Percentiles rank a stretch among this genome's conserved stretches.
Evolutionary conservation across 1,140 invertebrate species (phyloP).

Genomic region (Camponotus floridanus): DNA sequence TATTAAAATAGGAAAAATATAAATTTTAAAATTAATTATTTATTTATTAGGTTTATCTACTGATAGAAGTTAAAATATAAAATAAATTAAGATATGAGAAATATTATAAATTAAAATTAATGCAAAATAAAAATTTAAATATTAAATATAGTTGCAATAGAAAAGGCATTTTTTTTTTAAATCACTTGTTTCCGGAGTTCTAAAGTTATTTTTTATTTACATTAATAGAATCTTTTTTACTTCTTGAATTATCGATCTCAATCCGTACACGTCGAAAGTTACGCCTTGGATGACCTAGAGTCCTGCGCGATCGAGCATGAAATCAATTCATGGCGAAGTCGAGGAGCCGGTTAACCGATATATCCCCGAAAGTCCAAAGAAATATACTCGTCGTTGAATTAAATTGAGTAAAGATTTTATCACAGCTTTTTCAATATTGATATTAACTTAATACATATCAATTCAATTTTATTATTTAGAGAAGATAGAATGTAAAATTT

Average conservation of each 20-base stretch:
- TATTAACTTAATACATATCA: not conserved
- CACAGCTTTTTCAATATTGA: not conserved
- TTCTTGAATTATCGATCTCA: not conserved
- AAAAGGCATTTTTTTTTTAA: not conserved
- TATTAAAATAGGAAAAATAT: not conserved
- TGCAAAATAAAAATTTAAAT: not conserved
- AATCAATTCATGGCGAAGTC: constrained; percentile 72
- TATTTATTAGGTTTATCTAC: not conserved
- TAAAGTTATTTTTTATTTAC: not conserved
- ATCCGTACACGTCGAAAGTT: constrained; percentile 61
- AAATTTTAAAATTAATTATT: not conserved
- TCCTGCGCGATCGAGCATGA: constrained; percentile 74
- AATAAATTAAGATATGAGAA: not conserved
- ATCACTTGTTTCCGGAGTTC: not conserved
- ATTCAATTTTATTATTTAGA: not conserved
- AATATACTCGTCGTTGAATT: constrained; percentile 7
- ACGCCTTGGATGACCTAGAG: constrained; percentile 74
- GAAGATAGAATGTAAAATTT: not conserved
- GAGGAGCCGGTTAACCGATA: constrained; percentile 32
- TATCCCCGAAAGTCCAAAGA: not conserved
- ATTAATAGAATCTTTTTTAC: not conserved
- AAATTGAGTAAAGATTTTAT: not conserved
- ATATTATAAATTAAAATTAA: not conserved
- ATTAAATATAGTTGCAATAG: not conserved
- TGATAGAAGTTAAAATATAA: not conserved